Evolutionary conservation across 2,888 invertebrate genomes (phyloP), one percentile per base, ranked within the genome.

Genomic region (Caenorhabditis imperialis): DNA sequence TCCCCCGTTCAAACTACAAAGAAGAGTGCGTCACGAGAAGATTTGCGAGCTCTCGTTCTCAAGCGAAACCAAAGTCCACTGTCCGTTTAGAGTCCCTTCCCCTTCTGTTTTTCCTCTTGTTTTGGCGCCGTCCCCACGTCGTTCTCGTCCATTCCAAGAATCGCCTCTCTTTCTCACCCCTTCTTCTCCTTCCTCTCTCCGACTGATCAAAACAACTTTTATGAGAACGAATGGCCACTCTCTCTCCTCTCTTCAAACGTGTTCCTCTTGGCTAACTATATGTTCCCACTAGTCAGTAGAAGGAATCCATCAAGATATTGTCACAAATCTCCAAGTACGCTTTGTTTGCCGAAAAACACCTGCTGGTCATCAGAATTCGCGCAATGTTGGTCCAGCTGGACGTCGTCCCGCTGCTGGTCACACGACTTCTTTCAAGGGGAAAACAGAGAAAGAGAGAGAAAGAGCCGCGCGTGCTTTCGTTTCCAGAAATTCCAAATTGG

Each of bases 161-260:
- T 18, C 44, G 30, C 7, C 10, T 6, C n/a, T n/a, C n/a, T n/a
- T n/a, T n/a, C n/a, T n/a, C n/a, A n/a, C n/a, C n/a, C n/a, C n/a
- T n/a, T 33, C 33, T 33, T 10, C 10, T 33, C 33, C 33, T 33
- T 10, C 10, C 33, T 10, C 33, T 33, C 33, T 33, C 10, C 7
- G 6, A 10, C 3, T 42, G 44, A 20, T 44, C 22, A 44, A 44
- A 44, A 44, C 44, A 44, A 44, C 44, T 44, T 44, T 44, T 44
- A 44, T 38, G 38, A 10, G 18, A 8, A n/a, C n/a, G n/a, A n/a
- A n/a, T n/a, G n/a, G n/a, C n/a, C n/a, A n/a, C n/a, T 37, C 16
- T 37, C 37, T 12, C 37, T 12, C 16, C 14, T 37, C 37, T 16
- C 37, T 16, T 3, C n/a, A 12, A 12, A n/a, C 37, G 4, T 37